phyloP scores from a whole-genome alignment of 2,888 invertebrate species.

The Xylophagus ater region DNA sequence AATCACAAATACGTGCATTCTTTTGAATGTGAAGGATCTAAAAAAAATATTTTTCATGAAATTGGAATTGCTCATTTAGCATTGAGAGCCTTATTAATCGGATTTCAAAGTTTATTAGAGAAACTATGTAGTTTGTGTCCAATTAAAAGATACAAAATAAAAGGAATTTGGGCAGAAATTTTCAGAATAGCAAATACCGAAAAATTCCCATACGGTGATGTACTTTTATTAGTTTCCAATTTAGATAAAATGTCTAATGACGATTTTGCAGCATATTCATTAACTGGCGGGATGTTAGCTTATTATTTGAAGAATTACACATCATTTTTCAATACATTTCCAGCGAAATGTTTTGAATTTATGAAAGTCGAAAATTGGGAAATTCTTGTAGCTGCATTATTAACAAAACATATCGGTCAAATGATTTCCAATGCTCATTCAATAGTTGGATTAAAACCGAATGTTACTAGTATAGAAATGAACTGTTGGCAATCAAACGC shows the following conservation, averaged over 20 bases:
- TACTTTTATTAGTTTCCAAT: slow-evolving; percentile 63
- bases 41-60: slow-evolving; percentile 50
- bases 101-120: slow-evolving; percentile 22
- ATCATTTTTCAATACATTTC: slow-evolving; percentile 47
- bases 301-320: slow-evolving; percentile 54
- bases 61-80: slow-evolving; percentile 72
- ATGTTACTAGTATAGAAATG: not conserved
- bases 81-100: slow-evolving; percentile 53
- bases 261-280: slow-evolving; percentile 57
- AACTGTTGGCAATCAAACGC: not conserved
- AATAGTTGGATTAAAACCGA: slow-evolving; percentile 28
- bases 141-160: not conserved
- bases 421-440: slow-evolving; percentile 67
- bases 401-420: slow-evolving; percentile 70
- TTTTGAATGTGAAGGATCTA: slow-evolving; percentile 60
- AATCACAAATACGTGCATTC: slow-evolving; percentile 49
- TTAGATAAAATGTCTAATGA: slow-evolving; percentile 52
- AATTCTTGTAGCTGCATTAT: slow-evolving; percentile 50
- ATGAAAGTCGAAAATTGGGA: slow-evolving; percentile 37
- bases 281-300: slow-evolving; percentile 55
- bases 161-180: slow-evolving; percentile 5
- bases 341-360: slow-evolving; percentile 27
- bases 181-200: not conserved
- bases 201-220: slow-evolving; percentile 47
- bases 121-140: not conserved